A percentile compares a stretch with the other conserved stretches of the same genome.
phyloP scores from a whole-genome alignment of 2,797 vertebrate genomes.

The Cygnus olor region DNA sequence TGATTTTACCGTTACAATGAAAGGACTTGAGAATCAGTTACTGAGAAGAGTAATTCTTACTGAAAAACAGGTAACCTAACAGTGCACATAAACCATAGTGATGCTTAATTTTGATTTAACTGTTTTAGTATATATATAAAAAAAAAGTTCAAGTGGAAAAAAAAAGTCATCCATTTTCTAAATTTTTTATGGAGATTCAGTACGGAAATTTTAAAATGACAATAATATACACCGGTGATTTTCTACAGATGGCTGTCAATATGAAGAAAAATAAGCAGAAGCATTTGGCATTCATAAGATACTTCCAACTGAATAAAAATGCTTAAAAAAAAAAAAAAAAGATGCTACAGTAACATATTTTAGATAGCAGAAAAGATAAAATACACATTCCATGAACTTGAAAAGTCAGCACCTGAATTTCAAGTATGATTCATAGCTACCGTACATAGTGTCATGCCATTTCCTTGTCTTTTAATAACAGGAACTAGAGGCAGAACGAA shows the following conservation, averaged over 20 bases:
- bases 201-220: neutral
- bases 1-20: slow-evolving; percentile 83
- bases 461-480: slow-evolving; percentile 58
- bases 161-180: neutral
- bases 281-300: neutral
- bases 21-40: slow-evolving; percentile 83
- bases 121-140: neutral
- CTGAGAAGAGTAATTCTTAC: slow-evolving; percentile 82
- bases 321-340: neutral
- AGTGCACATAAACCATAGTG: neutral
- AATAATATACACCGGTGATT: neutral
- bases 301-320: neutral
- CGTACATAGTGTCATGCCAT: neutral
- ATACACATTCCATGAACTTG: neutral
- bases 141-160: neutral
- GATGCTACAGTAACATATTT: fast-evolving
- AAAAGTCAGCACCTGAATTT: neutral
- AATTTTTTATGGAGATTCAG: neutral
- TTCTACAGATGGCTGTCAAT: neutral
- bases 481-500: slow-evolving; percentile 80
- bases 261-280: neutral
- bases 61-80: slow-evolving; percentile 80
- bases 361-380: neutral
- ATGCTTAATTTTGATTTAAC: neutral
- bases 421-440: neutral